Conservation (phyloP, 2,888 invertebrate species). For the Tetramorium bicarinatum region DNA sequence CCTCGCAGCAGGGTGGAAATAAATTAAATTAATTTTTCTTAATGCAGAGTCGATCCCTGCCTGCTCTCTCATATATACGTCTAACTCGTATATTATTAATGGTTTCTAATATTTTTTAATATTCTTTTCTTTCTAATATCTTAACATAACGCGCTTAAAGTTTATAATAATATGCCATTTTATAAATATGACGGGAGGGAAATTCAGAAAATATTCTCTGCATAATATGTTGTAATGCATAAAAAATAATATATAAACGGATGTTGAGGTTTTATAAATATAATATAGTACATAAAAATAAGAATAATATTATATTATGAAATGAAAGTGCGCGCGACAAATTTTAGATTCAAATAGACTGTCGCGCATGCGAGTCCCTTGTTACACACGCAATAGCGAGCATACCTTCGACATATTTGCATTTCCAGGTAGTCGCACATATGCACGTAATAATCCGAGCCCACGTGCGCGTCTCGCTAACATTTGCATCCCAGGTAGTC, state of each 20-base stretch:
- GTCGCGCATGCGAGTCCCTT: constrained; percentile 44
- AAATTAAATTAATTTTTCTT: constrained; percentile 81
- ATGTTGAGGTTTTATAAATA: background rate
- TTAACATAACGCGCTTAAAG: background rate
- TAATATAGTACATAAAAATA: background rate
- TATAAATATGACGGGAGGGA: background rate
- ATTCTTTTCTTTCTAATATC: background rate
- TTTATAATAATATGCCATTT: background rate
- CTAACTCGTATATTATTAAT: background rate
- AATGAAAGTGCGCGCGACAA: background rate
- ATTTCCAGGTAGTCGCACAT: constrained; percentile 74
- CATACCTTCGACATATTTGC: constrained; percentile 71
- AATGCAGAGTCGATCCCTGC: constrained; percentile 19
- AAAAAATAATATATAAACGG: background rate
- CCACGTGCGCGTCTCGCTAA: constrained; percentile 48
- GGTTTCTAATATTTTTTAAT: background rate
- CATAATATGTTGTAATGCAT: background rate
- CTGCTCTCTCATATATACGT: constrained; percentile 1
- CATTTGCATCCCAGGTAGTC: constrained; percentile 80
- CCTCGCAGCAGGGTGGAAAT: constrained; percentile 81
- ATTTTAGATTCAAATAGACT: constrained; percentile 12
- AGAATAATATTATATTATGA: background rate
- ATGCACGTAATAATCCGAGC: constrained; percentile 49
- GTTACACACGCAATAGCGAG: constrained; percentile 27
- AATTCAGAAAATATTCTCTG: background rate